Evolutionary conservation across 2,113 vertebrate genomes (phyloP).

Genomic region (Papio anubis): DNA sequence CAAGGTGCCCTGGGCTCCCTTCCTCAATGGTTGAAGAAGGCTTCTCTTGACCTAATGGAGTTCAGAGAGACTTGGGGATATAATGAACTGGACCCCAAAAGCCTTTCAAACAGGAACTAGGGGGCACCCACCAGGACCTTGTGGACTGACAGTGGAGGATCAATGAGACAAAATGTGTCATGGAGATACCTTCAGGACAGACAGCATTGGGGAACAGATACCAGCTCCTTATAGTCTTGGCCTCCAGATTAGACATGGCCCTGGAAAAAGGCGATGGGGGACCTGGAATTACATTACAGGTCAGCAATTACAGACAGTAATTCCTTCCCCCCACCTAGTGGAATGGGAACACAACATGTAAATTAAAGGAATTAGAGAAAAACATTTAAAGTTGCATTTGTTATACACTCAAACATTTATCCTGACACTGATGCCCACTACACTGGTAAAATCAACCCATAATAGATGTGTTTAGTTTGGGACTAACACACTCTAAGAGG

Average conservation of each 20-base stretch:
- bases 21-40: background rate
- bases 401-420: background rate
- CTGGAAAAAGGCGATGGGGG: background rate
- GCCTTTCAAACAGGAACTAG: background rate
- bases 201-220: background rate
- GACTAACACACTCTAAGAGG: background rate
- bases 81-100: background rate
- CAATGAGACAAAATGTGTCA: background rate
- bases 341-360: background rate
- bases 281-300: background rate
- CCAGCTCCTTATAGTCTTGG: background rate
- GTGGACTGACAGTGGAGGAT: background rate
- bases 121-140: background rate
- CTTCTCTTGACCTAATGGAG: background rate
- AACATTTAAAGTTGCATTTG: background rate
- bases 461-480: background rate
- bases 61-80: background rate
- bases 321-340: background rate
- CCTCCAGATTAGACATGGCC: background rate
- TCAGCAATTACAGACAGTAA: background rate
- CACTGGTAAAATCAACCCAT: background rate
- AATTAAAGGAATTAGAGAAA: background rate
- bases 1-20: background rate
- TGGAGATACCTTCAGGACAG: background rate
- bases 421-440: background rate